These are phyloP conservation scores for Aporrectodea caliginosa DNA, from an alignment of 1,140 invertebrate genomes.

Conservation along the genomic window DNA sequence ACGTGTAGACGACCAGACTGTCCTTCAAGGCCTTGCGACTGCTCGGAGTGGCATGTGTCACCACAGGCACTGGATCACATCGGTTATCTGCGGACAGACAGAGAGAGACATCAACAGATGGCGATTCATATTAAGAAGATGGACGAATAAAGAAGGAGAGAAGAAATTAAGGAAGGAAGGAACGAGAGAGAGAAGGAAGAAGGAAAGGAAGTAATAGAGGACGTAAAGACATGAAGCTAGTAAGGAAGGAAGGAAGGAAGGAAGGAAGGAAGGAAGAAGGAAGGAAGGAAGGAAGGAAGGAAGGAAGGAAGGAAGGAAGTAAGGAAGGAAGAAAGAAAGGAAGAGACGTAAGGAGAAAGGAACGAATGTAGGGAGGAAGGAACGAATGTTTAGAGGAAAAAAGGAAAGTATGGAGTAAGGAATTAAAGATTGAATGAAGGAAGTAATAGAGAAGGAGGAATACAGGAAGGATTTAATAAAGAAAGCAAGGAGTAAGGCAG, in stretches of 20 bases:
- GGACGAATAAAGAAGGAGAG: background rate
- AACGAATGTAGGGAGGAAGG: background rate
- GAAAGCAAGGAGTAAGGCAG: background rate
- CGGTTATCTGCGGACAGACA: background rate
- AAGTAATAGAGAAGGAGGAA: background rate
- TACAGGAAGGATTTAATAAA: background rate
- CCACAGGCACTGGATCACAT: constrained; percentile 7
- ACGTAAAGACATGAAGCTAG: background rate
- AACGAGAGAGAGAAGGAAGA: background rate
- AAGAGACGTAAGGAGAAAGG: background rate
- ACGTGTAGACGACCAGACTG: background rate
- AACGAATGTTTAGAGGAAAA: background rate
- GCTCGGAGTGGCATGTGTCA: background rate
- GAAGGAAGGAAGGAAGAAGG: background rate
- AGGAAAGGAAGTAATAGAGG: background rate
- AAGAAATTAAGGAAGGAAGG: background rate
- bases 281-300: background rate
- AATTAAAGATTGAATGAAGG: no score
- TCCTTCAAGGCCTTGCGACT: background rate
- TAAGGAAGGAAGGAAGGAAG: background rate
- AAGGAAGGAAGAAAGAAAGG: background rate
- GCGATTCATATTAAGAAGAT: background rate
- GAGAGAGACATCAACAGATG: background rate
- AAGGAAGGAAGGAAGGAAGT: background rate
- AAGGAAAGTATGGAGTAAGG: background rate